These are phyloP conservation scores for Eriocheir sinensis DNA, from an alignment of 1,140 invertebrate species.

Conservation along the genomic window DNA sequence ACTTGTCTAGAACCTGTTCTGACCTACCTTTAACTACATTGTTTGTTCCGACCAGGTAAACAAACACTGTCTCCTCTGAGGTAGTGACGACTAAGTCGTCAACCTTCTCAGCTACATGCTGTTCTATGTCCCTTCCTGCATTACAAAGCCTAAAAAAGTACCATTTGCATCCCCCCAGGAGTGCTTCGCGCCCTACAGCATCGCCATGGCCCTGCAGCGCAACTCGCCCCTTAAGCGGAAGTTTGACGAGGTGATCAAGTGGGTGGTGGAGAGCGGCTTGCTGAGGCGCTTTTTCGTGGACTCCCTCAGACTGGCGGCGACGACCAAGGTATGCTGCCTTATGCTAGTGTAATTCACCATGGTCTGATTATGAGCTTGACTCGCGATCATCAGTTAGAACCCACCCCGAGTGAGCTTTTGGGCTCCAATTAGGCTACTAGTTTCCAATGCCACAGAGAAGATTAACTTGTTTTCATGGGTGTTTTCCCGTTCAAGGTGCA, in stretches of 20 bases:
- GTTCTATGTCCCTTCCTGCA: too few species aligned
- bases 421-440: neutral
- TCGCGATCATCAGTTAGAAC: too few species aligned
- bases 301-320: constrained; percentile 30
- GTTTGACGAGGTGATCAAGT: constrained; percentile 58
- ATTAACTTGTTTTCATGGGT: neutral
- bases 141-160: too few species aligned
- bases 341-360: neutral
- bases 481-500: neutral
- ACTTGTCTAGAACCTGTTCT: too few species aligned
- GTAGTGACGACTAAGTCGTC: too few species aligned
- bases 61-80: too few species aligned
- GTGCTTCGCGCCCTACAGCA: constrained; percentile 59
- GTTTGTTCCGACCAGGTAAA: too few species aligned
- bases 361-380: too few species aligned
- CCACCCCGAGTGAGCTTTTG: neutral
- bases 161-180: too few species aligned
- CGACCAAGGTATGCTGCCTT: neutral
- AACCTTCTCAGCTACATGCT: too few species aligned
- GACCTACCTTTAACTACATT: too few species aligned
- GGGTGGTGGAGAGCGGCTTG: constrained; percentile 40
- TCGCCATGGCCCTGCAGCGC: constrained; percentile 45
- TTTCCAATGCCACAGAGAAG: too few species aligned
- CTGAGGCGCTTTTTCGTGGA: constrained; percentile 44
- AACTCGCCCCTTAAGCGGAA: constrained; percentile 53